Evolutionary conservation across 2,113 vertebrate species (phyloP).

Genomic region (Myrmecophaga tridactyla): DNA sequence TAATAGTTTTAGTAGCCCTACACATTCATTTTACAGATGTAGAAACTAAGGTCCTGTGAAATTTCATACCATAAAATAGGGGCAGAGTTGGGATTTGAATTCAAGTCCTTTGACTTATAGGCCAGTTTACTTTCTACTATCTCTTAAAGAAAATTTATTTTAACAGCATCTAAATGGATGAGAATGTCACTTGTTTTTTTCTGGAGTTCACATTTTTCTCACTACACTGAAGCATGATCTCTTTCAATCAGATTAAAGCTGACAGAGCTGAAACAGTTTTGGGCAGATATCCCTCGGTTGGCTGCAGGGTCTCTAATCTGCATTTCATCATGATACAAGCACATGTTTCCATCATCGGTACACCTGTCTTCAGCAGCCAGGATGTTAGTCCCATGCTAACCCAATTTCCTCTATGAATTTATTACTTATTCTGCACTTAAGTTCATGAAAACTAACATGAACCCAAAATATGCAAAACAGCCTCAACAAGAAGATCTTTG

Average conservation of each 20-base stretch:
- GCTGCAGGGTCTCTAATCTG: conserved; percentile 86
- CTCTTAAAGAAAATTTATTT: conserved; percentile 52
- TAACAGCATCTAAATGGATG: conserved; percentile 56
- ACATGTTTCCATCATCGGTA: conserved; percentile 85
- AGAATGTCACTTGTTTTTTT: conserved; percentile 65
- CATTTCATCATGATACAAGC: conserved; percentile 86
- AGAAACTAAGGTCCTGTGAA: background rate
- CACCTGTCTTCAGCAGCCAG: conserved; percentile 83
- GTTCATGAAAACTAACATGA: conserved; percentile 80
- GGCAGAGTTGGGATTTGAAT: conserved; percentile 22
- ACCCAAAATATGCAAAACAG: conserved; percentile 71
- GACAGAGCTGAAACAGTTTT: conserved; percentile 85
- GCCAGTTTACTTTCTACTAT: background rate
- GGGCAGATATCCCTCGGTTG: conserved; percentile 85
- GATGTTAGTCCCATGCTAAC: conserved; percentile 87
- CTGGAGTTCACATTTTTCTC: conserved; percentile 71
- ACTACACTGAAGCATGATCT: conserved; percentile 60
- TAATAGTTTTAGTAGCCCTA: background rate
- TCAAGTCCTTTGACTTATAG: background rate
- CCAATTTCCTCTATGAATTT: conserved; percentile 84
- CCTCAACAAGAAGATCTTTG: conserved; percentile 58
- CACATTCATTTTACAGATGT: conserved; percentile 29
- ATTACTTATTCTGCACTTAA: conserved; percentile 86
- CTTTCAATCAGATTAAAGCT: conserved; percentile 85
- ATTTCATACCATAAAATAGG: background rate